phyloP scores from a whole-genome alignment of 2,113 vertebrate genomes.

The Heterotilapia buettikoferi region DNA sequence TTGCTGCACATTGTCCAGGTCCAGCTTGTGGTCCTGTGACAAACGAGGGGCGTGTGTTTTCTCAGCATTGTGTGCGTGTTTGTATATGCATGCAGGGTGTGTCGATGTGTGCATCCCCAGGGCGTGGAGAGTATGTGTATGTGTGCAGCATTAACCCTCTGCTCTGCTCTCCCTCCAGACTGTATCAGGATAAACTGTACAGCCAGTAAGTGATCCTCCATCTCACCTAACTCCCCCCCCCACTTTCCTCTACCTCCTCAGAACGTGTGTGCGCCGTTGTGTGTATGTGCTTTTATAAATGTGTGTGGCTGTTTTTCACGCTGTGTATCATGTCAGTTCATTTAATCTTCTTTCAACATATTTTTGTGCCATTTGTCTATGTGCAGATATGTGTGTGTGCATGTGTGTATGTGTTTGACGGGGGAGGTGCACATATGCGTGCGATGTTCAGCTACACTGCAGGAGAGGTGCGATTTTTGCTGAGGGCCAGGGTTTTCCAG shows the following conservation, averaged over 20 bases:
- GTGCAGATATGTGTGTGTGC: not conserved
- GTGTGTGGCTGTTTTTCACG: conserved; percentile 26
- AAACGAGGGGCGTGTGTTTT: conserved; percentile 26
- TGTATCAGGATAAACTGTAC: conserved; percentile 99
- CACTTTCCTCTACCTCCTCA: conserved; percentile 40
- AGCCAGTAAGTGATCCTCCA: conserved; percentile 98
- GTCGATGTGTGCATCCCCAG: conserved; percentile 98
- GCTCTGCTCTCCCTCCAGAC: conserved; percentile 99
- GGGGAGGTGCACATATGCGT: not conserved
- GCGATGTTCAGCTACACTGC: conserved; percentile 37
- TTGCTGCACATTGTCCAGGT: not conserved
- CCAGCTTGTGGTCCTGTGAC: not conserved
- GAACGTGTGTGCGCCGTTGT: not conserved
- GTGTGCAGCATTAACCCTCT: conserved; percentile 99
- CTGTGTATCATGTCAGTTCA: conserved; percentile 13
- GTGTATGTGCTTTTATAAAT: not conserved
- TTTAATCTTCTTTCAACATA: conserved; percentile 22
- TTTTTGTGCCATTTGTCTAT: conserved; percentile 18
- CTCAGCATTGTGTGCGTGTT: conserved; percentile 32
- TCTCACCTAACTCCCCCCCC: conserved; percentile 77
- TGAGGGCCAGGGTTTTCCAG: conserved; percentile 64
- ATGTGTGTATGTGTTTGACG: not conserved
- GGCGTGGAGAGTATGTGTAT: conserved; percentile 91
- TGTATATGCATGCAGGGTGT: conserved; percentile 51
- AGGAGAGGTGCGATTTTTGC: conserved; percentile 55